Evolutionary conservation across 2,888 invertebrate species (phyloP).

Genomic region (Yponomeuta sedellus): DNA sequence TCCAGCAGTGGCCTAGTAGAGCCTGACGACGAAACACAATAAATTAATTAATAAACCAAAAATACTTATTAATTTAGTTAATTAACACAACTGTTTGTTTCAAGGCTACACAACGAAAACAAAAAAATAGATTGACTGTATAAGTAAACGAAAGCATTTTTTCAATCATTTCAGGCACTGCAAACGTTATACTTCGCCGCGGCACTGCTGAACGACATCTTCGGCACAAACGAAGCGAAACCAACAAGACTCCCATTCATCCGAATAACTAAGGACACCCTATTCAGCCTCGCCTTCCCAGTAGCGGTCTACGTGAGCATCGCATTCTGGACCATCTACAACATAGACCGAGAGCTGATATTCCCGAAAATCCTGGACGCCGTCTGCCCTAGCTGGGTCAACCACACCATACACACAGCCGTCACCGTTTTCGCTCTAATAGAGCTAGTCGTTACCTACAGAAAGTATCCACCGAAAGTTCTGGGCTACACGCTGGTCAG

Average conservation of each 20-base stretch:
- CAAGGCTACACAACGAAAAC: no score
- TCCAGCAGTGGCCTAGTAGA: no score
- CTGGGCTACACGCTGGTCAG: slow-evolving; percentile 76
- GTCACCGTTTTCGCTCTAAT: slow-evolving; percentile 84
- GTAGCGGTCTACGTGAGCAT: slow-evolving; percentile 87
- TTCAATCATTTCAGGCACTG: slow-evolving; percentile 74
- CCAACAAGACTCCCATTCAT: slow-evolving; percentile 78
- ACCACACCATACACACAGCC: slow-evolving; percentile 91
- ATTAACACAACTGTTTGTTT: no score
- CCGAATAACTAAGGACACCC: slow-evolving; percentile 79
- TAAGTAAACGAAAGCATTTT: no score
- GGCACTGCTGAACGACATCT: slow-evolving; percentile 83
- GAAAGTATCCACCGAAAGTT: slow-evolving; percentile 82
- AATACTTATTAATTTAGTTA: no score
- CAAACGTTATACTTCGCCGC: slow-evolving; percentile 86
- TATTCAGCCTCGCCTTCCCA: slow-evolving; percentile 84
- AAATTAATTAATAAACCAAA: no score
- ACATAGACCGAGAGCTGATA: slow-evolving; percentile 90
- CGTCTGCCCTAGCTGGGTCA: slow-evolving; percentile 91
- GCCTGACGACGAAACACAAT: no score
- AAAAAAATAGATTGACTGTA: no score
- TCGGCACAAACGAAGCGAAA: slow-evolving; percentile 80
- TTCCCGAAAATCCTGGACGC: slow-evolving; percentile 86
- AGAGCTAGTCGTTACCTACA: slow-evolving; percentile 83
- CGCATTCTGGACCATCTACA: slow-evolving; percentile 91